phyloP scores from a whole-genome alignment of 2,113 vertebrate genomes.

The Corythoichthys intestinalis region DNA sequence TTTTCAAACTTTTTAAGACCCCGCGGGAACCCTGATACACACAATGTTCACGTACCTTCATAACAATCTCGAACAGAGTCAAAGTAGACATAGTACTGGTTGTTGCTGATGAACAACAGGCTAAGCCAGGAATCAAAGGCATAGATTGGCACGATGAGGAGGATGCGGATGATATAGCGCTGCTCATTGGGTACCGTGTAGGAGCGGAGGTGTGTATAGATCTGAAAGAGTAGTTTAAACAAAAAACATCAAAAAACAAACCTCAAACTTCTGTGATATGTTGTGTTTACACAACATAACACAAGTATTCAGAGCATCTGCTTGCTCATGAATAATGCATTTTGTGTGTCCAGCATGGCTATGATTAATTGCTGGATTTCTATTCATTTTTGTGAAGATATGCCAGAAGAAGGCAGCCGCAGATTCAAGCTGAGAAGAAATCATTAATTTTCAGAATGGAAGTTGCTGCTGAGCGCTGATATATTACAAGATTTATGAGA shows the following conservation, averaged over 20 bases:
- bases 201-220: constrained; percentile 86
- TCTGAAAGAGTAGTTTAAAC: constrained; percentile 66
- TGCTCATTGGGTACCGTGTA: constrained; percentile 90
- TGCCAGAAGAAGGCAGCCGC: constrained; percentile 5
- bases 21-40: not conserved
- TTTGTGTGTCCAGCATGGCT: not conserved
- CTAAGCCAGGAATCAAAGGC: constrained; percentile 96
- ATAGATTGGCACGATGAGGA: constrained; percentile 90
- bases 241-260: constrained; percentile 2
- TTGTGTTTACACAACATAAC: not conserved
- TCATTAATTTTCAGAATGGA: not conserved
- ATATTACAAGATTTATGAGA: not conserved
- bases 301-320: not conserved
- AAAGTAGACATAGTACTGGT: constrained; percentile 90
- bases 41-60: constrained; percentile 77
- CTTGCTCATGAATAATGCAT: not conserved
- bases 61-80: constrained; percentile 93
- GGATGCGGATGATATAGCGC: constrained; percentile 94
- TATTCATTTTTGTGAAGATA: not conserved
- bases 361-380: not conserved
- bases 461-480: not conserved
- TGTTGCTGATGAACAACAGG: constrained; percentile 88
- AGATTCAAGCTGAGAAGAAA: not conserved
- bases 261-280: not conserved
- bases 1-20: too few species aligned